Evolutionary conservation across 2,113 vertebrate species (phyloP), one percentile per base, ranked within the genome.

Genomic region (Platichthys flesus): DNA sequence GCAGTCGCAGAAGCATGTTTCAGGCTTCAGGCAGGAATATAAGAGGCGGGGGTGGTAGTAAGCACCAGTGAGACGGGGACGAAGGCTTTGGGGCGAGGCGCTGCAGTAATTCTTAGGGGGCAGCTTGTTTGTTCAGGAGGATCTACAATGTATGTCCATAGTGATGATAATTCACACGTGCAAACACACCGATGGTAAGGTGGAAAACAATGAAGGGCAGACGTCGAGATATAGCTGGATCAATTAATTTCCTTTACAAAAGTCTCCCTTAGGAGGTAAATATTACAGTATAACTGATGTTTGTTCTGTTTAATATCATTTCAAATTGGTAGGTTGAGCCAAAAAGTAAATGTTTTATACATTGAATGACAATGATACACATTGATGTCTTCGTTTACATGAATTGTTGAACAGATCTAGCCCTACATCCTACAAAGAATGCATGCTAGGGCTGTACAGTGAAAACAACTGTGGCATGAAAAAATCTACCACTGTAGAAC

Each of bases 41-140:
- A 49, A 74, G 74, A 67, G 59, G 68, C 26, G 76, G 84, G 79
- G 79, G 81, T 51, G 82, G 79, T 62, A n/a, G 80, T 18, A 72
- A 67, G 76, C 57, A 57, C 76, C 67, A 40, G 47, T 45, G 59
- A 83, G 76, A 64, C 75, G 14, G 47, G 57, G 62, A 67, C 16
- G 7, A 40, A 59, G 74, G 79, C 82, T 83, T 73, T 78, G 82
- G 78, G 78, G 78, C 61, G 12, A 78, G 79, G 78, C 18, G 45
- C 64, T 63, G 71, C 76, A 86, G 79, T 85, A 76, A 84, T 59
- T 88, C 81, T 81, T 81, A 2, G 47, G 76, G 67, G 67, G 70
- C 69, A 61, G 56, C 78, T 77, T 75, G 58, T 82, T 85, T 82
- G 67, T 80, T 75, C 67, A 62, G 79, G 28, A 74, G 58, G 67